A percentile compares a stretch with the other conserved stretches of the same genome.
Evolutionary conservation across 2,113 vertebrate species (phyloP).

Genomic region (Bucco capensis): DNA sequence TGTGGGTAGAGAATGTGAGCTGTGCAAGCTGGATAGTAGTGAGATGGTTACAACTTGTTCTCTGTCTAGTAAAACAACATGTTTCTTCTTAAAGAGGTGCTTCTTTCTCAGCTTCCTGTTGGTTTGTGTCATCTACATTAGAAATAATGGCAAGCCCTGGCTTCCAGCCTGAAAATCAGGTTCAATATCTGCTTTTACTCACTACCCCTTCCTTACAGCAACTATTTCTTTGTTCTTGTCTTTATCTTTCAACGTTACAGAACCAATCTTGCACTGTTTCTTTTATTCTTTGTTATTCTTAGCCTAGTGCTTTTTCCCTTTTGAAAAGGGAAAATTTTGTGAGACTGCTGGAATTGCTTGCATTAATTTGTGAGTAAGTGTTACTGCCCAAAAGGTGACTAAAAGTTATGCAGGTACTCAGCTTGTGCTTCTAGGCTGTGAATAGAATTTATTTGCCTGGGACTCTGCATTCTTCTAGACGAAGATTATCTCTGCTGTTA

Average conservation of each 20-base stretch:
- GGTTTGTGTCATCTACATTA: not conserved
- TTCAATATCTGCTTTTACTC: not conserved
- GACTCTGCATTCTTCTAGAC: not conserved
- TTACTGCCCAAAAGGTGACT: not conserved
- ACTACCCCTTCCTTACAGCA: not conserved
- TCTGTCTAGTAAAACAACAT: not conserved
- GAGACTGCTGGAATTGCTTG: not conserved
- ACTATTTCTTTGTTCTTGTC: not conserved
- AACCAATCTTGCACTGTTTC: not conserved
- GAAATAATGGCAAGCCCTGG: not conserved
- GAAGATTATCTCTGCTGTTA: not conserved
- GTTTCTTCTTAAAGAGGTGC: not conserved
- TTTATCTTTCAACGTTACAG: not conserved
- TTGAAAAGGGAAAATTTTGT: not conserved
- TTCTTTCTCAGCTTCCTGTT: not conserved
- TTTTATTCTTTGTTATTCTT: not conserved
- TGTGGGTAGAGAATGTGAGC: not conserved
- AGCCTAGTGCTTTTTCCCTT: not conserved
- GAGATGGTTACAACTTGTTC: not conserved
- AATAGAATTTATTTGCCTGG: not conserved
- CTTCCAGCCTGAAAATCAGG: not conserved
- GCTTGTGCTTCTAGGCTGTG: not conserved
- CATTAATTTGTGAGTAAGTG: not conserved
- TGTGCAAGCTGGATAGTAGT: not conserved
- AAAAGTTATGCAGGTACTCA: not conserved